Conservation (phyloP, 1,140 invertebrate genomes). For the Drosophila busckii region DNA sequence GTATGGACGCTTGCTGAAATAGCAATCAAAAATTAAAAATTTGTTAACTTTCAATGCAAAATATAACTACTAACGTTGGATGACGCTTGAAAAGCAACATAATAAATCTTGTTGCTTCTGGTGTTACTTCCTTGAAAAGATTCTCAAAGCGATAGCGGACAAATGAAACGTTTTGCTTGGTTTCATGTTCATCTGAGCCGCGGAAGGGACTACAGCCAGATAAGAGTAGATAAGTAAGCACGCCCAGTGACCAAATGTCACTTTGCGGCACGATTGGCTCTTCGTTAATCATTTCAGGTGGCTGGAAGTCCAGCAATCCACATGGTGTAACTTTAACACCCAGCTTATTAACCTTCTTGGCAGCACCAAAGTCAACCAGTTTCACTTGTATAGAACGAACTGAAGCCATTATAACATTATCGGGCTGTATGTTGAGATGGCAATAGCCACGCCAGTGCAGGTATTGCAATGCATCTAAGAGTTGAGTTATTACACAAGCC, state of each 20-base stretch:
- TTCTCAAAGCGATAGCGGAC: slow-evolving; percentile 96
- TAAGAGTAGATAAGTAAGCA: slow-evolving; percentile 94
- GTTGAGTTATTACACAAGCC: slow-evolving; percentile 88
- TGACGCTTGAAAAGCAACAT: slow-evolving; percentile 96
- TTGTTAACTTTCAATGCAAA: not conserved
- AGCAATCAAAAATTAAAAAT: not conserved
- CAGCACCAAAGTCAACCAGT: slow-evolving; percentile 93
- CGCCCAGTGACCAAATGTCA: slow-evolving; percentile 97
- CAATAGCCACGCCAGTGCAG: slow-evolving; percentile 95
- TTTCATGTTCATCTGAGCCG: slow-evolving; percentile 90
- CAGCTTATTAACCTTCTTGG: slow-evolving; percentile 88
- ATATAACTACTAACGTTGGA: slow-evolving; percentile 85
- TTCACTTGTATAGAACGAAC: slow-evolving; percentile 93
- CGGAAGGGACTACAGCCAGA: slow-evolving; percentile 96
- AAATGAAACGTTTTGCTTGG: slow-evolving; percentile 93
- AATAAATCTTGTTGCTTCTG: slow-evolving; percentile 95
- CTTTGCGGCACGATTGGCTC: slow-evolving; percentile 91
- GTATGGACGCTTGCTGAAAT: slow-evolving; percentile 90
- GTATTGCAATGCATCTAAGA: slow-evolving; percentile 93
- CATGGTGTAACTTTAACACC: slow-evolving; percentile 85
- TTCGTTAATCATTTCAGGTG: slow-evolving; percentile 95
- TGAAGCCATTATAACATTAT: slow-evolving; percentile 96
- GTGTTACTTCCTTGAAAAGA: slow-evolving; percentile 95
- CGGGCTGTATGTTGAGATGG: slow-evolving; percentile 96
- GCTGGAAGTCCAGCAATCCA: slow-evolving; percentile 82